Conservation (phyloP, 2,888 invertebrate species). For the Sminthurides aquaticus region DNA sequence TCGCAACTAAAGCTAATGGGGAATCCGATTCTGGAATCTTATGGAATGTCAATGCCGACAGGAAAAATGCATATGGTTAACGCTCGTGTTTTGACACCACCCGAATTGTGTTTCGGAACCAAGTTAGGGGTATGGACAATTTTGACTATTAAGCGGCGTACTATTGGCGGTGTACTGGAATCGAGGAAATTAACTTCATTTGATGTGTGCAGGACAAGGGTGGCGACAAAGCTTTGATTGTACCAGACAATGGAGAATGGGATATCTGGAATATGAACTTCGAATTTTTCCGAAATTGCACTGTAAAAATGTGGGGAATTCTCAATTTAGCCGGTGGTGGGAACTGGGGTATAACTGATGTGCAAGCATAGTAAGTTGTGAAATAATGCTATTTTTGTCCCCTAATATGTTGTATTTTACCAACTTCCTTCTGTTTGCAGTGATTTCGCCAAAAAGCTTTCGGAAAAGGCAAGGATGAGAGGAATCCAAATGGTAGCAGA, state of each 20-base stretch:
- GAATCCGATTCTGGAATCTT: slow-evolving; percentile 4
- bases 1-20: not conserved
- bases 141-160: not conserved
- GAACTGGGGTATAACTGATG: not conserved
- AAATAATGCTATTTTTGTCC: not conserved
- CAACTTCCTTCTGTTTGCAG: slow-evolving; percentile 8
- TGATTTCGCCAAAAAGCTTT: slow-evolving; percentile 4
- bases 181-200: not conserved
- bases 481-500: slow-evolving; percentile 11
- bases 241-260: slow-evolving; percentile 27
- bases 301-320: slow-evolving; percentile 28
- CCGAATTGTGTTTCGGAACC: slow-evolving; percentile 19
- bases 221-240: slow-evolving; percentile 2
- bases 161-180: not conserved
- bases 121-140: slow-evolving; percentile 2
- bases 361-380: slow-evolving; percentile 8
- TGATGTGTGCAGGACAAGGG: not conserved
- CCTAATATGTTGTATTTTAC: not conserved
- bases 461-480: slow-evolving; percentile 2
- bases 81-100: slow-evolving; percentile 14
- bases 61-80: slow-evolving; percentile 18
- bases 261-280: slow-evolving; percentile 27
- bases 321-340: slow-evolving; percentile 12
- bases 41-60: slow-evolving; percentile 9
- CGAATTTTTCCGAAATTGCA: slow-evolving; percentile 16